Conservation (phyloP, 2,888 invertebrate species). For the Globia sparganii region DNA sequence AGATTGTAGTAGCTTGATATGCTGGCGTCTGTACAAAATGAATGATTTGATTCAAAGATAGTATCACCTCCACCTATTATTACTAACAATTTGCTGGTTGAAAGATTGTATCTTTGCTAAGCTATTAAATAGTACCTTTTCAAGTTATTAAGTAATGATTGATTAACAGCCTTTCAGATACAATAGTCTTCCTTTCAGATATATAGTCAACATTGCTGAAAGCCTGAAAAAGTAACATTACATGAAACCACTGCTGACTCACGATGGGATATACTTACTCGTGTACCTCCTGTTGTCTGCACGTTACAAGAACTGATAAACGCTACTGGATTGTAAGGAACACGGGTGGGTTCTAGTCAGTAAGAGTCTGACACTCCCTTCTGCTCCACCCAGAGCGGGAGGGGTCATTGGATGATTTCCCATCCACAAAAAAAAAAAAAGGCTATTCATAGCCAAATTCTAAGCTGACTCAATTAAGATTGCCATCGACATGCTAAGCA, state of each 20-base stretch:
- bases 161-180: conserved; percentile 2
- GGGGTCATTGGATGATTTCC: too few species aligned
- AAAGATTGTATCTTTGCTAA: conserved; percentile 27
- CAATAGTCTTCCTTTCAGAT: too few species aligned
- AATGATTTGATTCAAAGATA: conserved; percentile 33
- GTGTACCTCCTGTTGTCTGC: too few species aligned
- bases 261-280: too few species aligned
- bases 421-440: too few species aligned
- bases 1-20: too few species aligned
- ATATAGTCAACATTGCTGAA: background rate
- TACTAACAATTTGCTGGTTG: conserved; percentile 9
- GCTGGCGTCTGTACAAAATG: conserved; percentile 7
- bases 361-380: too few species aligned
- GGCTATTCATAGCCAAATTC: too few species aligned
- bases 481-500: background rate
- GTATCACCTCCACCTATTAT: conserved; percentile 12
- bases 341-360: too few species aligned
- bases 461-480: background rate
- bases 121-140: conserved; percentile 23
- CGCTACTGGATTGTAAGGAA: too few species aligned
- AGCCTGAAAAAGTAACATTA: background rate
- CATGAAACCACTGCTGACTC: background rate
- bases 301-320: too few species aligned
- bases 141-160: conserved; percentile 19
- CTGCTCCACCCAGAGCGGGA: too few species aligned